Conservation (phyloP, 2,888 invertebrate species). For the Volucella inflata region DNA sequence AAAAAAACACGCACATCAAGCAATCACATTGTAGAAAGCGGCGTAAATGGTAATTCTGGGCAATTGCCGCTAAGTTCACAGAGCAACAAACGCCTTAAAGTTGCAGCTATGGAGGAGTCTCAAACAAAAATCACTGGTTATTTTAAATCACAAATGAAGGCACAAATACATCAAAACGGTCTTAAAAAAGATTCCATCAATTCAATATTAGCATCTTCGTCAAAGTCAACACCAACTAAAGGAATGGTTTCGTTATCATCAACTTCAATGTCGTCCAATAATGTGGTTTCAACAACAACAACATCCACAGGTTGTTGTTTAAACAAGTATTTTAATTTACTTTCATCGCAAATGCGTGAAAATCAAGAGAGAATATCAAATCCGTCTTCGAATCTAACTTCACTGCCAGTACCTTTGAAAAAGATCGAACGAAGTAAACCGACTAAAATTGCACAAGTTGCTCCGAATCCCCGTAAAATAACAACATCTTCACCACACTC, state of each 20-base stretch:
- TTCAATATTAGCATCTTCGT: constrained; percentile 45
- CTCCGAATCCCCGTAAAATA: constrained; percentile 83
- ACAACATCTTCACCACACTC: constrained; percentile 77
- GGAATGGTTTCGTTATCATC: constrained; percentile 77
- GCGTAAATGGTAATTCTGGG: constrained; percentile 28
- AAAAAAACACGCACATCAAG: constrained; percentile 80
- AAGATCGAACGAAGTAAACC: constrained; percentile 83
- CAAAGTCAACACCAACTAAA: constrained; percentile 78
- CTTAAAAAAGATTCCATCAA: constrained; percentile 83
- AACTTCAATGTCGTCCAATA: constrained; percentile 33
- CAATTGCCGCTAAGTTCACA: constrained; percentile 48
- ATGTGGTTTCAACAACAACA: constrained; percentile 78
- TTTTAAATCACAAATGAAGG: constrained; percentile 92
- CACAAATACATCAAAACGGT: constrained; percentile 85
- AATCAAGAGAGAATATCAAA: constrained; percentile 52
- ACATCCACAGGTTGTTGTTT: constrained; percentile 81
- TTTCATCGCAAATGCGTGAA: constrained; percentile 81
- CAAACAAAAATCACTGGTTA: constrained; percentile 94
- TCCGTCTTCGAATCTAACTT: constrained; percentile 23
- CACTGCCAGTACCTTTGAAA: constrained; percentile 81
- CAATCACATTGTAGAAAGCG: constrained; percentile 26
- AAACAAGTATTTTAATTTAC: constrained; percentile 82
- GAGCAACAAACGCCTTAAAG: constrained; percentile 82
- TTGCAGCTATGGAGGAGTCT: constrained; percentile 82
- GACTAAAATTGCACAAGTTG: constrained; percentile 83